Percentiles rank a stretch among this genome's conserved stretches.
Conservation (phyloP, 2,797 vertebrate genomes). For the Pristis pectinata region DNA sequence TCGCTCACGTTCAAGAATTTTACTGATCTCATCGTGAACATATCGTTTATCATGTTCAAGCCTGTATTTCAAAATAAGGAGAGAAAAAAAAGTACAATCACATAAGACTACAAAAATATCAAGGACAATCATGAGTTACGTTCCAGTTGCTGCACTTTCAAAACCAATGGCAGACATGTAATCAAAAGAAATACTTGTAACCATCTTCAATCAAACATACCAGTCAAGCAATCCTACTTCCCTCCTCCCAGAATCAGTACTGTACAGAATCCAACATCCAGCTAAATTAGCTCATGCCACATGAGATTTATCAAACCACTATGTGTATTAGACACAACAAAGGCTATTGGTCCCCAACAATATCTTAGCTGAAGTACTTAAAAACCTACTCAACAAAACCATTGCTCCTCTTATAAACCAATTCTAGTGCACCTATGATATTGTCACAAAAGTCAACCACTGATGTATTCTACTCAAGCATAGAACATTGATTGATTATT, state of each 20-base stretch:
- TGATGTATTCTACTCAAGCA: neutral
- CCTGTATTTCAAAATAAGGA: constrained; percentile 46
- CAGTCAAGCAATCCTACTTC: neutral
- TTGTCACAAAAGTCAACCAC: neutral
- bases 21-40: constrained; percentile 61
- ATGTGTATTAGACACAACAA: neutral
- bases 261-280: neutral
- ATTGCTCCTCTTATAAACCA: neutral
- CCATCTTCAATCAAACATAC: neutral
- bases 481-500: neutral
- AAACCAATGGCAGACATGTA: neutral
- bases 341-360: no score
- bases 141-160: neutral
- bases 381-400: neutral
- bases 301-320: neutral
- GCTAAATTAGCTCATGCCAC: neutral
- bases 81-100: neutral
- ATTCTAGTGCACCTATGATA: neutral
- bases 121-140: neutral
- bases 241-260: neutral
- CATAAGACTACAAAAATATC: neutral
- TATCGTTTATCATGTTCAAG: constrained; percentile 52
- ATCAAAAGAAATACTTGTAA: neutral
- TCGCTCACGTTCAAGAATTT: constrained; percentile 67
- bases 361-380: neutral